Conservation (phyloP, 2,888 invertebrate species). For the Escarpia spicata region DNA sequence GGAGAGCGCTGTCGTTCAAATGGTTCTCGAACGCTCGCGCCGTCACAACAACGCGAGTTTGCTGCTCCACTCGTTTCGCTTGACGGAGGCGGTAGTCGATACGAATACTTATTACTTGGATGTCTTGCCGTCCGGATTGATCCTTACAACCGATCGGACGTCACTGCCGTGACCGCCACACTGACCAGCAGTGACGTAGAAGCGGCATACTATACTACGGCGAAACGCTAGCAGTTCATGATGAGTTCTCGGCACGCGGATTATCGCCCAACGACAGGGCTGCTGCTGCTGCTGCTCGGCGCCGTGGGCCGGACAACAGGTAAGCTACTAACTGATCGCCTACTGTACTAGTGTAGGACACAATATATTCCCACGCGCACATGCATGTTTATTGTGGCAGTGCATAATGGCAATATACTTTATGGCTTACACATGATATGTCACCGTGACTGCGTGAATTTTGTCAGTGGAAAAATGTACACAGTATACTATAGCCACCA, state of each 20-base stretch:
- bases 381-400: not conserved
- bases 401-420: not conserved
- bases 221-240: not conserved
- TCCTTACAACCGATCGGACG: not conserved
- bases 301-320: not conserved
- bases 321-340: not conserved
- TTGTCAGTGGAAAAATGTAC: not conserved
- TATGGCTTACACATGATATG: not conserved
- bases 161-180: not conserved
- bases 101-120: not conserved
- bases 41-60: not conserved
- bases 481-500: too few relatives aligned
- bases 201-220: not conserved
- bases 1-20: not conserved
- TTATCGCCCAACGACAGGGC: not conserved
- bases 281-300: not conserved
- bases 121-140: not conserved
- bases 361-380: too few relatives aligned
- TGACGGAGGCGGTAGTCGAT: not conserved
- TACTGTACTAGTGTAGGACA: not conserved
- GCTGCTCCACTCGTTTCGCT: not conserved
- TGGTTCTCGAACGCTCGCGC: not conserved
- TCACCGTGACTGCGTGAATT: not conserved
- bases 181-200: not conserved
- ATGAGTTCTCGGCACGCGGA: not conserved